Evolutionary conservation across 35 echinoderm and acorn worm species (phyloP).

Genomic region (Ophiothrix spiculata): DNA sequence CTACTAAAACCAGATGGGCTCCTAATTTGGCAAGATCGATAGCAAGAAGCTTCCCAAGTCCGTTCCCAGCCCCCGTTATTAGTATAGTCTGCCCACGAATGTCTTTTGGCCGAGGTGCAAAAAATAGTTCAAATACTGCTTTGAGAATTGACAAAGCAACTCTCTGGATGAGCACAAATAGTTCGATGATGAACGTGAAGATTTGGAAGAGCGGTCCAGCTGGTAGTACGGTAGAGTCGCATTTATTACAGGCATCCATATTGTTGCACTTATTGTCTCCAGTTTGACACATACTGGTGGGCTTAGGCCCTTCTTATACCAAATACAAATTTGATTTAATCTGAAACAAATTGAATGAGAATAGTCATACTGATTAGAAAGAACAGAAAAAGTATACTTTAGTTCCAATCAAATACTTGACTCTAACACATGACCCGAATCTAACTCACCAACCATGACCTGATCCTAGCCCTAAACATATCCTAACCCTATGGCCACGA

Average conservation of each 20-base stretch:
- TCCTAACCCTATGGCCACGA: no score
- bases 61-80: slow-evolving; percentile 66
- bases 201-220: neutral
- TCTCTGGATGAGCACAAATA: neutral
- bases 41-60: slow-evolving; percentile 73
- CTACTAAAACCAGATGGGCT: slow-evolving; percentile 72
- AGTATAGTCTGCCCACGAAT: neutral
- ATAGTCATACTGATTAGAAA: no score
- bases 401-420: no score
- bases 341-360: no score
- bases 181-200: neutral
- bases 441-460: no score
- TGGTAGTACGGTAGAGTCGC: neutral
- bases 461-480: no score
- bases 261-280: neutral
- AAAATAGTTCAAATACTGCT: neutral
- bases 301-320: no score
- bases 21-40: slow-evolving; percentile 75
- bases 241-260: neutral
- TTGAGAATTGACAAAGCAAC: neutral
- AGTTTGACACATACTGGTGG: neutral
- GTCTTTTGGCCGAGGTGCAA: neutral
- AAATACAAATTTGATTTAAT: no score
- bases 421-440: no score
- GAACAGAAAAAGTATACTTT: no score